phyloP scores from a whole-genome alignment of 2,113 vertebrate species.

The Oenanthe melanoleuca region DNA sequence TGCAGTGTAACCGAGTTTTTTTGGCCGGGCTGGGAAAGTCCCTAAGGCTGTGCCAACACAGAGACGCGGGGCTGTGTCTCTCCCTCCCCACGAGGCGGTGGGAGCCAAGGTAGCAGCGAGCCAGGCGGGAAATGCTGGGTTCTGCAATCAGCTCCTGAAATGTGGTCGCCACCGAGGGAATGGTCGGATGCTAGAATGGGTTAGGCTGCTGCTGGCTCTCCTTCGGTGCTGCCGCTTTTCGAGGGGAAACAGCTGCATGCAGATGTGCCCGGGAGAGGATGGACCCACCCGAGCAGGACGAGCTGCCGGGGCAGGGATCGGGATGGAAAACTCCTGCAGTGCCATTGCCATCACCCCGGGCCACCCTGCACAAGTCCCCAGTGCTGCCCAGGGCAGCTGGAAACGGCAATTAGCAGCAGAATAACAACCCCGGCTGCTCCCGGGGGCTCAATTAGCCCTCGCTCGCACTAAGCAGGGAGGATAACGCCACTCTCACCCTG shows the following conservation, averaged over 20 bases:
- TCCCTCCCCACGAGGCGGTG: accelerated
- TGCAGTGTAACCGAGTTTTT: accelerated
- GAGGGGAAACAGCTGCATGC: accelerated
- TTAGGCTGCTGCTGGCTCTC: background rate
- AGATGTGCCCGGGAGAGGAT: accelerated
- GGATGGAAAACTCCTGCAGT: background rate
- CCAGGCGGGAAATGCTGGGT: accelerated
- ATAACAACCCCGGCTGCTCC: background rate
- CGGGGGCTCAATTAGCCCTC: background rate
- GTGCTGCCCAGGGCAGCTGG: background rate
- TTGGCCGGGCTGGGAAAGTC: background rate
- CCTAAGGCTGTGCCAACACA: accelerated
- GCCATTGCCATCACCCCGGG: background rate
- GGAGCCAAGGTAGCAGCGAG: accelerated
- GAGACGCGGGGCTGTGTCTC: accelerated
- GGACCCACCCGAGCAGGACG: accelerated
- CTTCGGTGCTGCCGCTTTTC: background rate
- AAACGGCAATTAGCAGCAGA: background rate
- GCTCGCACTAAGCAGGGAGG: background rate
- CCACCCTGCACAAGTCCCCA: background rate
- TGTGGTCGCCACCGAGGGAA: background rate
- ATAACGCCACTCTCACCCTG: accelerated
- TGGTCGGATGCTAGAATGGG: accelerated
- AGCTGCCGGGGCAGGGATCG: background rate
- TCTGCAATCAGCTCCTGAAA: background rate